Percentiles rank a stretch among this genome's conserved stretches.
Evolutionary conservation across 2,113 vertebrate genomes (phyloP).

Genomic region (Mystacornis crossleyi): DNA sequence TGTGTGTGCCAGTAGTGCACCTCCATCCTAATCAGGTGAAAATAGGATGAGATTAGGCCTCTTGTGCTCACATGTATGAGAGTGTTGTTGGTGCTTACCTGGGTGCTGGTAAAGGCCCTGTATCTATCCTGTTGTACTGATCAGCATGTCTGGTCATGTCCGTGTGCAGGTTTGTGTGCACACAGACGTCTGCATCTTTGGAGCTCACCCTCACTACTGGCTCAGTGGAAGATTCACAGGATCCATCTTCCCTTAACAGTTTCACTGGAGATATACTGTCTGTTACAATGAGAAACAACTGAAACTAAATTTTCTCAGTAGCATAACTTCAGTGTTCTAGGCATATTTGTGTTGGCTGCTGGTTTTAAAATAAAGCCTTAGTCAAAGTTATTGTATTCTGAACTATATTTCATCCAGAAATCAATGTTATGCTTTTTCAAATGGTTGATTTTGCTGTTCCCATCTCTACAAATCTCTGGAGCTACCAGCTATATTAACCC

Average conservation of each 20-base stretch:
- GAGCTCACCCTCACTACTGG: background rate
- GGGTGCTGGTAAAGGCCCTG: background rate
- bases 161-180: background rate
- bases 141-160: background rate
- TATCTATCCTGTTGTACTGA: background rate
- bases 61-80: background rate
- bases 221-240: background rate
- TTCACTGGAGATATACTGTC: background rate
- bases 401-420: background rate
- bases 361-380: background rate
- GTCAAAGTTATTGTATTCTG: background rate
- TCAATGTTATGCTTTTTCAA: background rate
- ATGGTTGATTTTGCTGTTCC: background rate
- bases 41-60: background rate
- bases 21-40: background rate
- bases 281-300: background rate
- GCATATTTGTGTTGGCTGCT: background rate
- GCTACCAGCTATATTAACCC: background rate
- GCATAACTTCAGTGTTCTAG: background rate
- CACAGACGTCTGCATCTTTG: background rate
- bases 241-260: background rate
- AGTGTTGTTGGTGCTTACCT: background rate
- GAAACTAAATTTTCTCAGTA: background rate
- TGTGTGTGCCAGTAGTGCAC: background rate
- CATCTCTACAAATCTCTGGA: background rate